Percentiles rank a stretch among this genome's conserved stretches.
phyloP scores from a whole-genome alignment of 2,797 vertebrate species.

The Rhodeus uyekii region DNA sequence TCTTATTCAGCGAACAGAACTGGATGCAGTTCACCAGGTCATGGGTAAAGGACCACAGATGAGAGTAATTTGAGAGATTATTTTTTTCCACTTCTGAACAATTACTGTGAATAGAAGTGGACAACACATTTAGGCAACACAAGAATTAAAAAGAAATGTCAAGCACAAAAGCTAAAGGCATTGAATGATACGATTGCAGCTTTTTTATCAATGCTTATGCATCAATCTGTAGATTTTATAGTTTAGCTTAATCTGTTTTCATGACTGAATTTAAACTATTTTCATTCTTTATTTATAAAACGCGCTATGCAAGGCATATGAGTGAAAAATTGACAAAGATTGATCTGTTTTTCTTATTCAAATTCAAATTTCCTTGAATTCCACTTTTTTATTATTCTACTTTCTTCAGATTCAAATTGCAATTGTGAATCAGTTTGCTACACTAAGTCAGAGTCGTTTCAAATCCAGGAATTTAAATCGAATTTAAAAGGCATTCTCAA shows the following conservation, averaged over 20 bases:
- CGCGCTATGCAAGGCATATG: neutral
- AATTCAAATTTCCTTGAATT: too few relatives aligned
- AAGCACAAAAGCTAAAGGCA: neutral
- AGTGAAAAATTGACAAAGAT: too few relatives aligned
- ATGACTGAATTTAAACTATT: neutral
- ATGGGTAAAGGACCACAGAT: constrained; percentile 39
- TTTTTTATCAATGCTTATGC: constrained; percentile 12
- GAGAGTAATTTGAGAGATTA: constrained; percentile 46
- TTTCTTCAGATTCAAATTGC: neutral
- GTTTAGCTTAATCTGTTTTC: neutral
- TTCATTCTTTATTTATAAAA: neutral
- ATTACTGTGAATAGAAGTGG: constrained; percentile 39
- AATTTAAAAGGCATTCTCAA: neutral
- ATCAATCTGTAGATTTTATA: constrained; percentile 34
- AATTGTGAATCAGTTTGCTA: neutral
- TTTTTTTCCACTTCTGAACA: constrained; percentile 42
- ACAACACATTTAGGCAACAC: constrained; percentile 16
- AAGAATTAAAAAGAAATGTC: constrained; percentile 18
- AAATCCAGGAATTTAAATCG: neutral
- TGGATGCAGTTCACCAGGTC: neutral
- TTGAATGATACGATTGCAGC: constrained; percentile 7
- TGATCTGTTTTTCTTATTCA: too few relatives aligned
- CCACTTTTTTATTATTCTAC: too few relatives aligned
- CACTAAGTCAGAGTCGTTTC: neutral
- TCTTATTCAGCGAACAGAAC: constrained; percentile 7